Evolutionary conservation across 2,113 vertebrate genomes (phyloP), one percentile per base, ranked within the genome.

Genomic region (Paradisaea rubra): DNA sequence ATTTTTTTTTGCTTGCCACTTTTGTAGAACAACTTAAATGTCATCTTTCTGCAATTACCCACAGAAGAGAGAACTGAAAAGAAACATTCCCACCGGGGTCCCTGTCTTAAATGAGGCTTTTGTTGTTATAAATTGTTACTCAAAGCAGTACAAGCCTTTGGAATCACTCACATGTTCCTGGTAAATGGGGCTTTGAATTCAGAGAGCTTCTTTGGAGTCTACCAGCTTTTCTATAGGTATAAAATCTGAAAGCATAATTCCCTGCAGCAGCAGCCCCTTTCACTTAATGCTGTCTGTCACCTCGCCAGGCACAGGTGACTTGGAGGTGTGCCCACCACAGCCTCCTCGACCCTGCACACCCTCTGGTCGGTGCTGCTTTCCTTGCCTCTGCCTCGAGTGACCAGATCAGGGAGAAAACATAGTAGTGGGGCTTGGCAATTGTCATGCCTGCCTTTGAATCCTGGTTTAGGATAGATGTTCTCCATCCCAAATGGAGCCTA

Each of bases 101-200:
- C 92, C 96, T 97, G 96, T 97, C 96, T 97, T 96, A 97, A 97
- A 97, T 95, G 97, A 97, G 89, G 95, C 97, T 95, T 97, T 97
- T 97, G 97, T 97, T 96, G 95, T 96, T 96, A 92, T 94, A 97
- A 97, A 97, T 97, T 97, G 96, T 97, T 97, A 97, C 97, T 97
- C 96, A 97, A 97, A 97, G 95, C 94, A 81, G 90, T 95, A 97
- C 96, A 97, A 96, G 96, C 96, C 95, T 97, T 96, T 96, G 94
- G 96, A 97, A 97, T 89, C 72, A 88, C 76, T 94, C 90, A 85
- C 78, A 82, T 89, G 93, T 89, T 97, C 88, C 83, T 66, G 85
- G 92, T 70, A 95, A 93, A 96, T 89, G 92, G 92, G 93, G 80
- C 84, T 95, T 94, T 96, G 97, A 96, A 96, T 96, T 93, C 91